A percentile compares a stretch with the other conserved stretches of the same genome.
These are phyloP conservation scores for Arenaria interpres DNA, from an alignment of 2,113 vertebrate species.

Conservation along the genomic window DNA sequence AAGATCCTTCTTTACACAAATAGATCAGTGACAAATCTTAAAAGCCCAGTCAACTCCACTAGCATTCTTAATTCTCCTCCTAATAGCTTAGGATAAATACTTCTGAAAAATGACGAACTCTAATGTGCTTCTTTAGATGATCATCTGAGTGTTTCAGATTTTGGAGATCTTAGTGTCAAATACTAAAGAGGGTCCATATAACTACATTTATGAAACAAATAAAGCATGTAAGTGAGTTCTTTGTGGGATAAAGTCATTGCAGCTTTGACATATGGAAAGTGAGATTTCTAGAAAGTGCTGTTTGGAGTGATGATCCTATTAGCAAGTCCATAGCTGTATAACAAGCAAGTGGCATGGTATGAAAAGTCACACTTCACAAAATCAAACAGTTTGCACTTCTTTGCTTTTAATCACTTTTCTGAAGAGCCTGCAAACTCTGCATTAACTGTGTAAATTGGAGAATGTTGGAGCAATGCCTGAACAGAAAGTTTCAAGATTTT, in stretches of 20 bases:
- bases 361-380: slow-evolving; percentile 17
- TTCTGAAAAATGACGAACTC: neutral
- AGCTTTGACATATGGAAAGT: slow-evolving; percentile 13
- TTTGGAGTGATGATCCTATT: neutral
- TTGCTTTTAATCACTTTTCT: neutral
- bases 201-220: neutral
- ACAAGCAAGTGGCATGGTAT: neutral
- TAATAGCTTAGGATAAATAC: slow-evolving; percentile 4
- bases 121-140: neutral
- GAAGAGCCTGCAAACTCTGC: neutral
- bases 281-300: slow-evolving; percentile 2
- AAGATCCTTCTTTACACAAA: slow-evolving; percentile 25
- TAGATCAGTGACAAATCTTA: slow-evolving; percentile 9
- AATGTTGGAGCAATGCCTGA: neutral
- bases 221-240: neutral
- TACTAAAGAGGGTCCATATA: neutral
- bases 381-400: neutral
- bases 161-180: neutral
- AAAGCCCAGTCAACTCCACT: neutral
- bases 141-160: neutral
- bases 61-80: neutral
- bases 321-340: slow-evolving; percentile 7
- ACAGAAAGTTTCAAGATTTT: neutral
- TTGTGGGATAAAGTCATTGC: neutral
- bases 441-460: neutral